Evolutionary conservation across 2,888 invertebrate species (phyloP).

Genomic region (Sminthurinus aureus): DNA sequence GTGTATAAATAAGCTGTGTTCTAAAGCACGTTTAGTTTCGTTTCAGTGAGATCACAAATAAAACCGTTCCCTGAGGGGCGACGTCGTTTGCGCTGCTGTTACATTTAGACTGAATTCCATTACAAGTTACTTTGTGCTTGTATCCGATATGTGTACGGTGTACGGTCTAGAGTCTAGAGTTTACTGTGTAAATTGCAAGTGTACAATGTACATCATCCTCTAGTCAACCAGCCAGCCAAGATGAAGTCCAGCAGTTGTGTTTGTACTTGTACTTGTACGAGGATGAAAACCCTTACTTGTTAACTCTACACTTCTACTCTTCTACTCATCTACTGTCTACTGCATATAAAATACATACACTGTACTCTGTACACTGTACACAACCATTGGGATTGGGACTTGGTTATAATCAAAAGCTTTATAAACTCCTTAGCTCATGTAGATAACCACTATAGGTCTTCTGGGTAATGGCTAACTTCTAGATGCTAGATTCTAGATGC

Average conservation of each 20-base stretch:
- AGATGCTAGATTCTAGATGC: too few species aligned
- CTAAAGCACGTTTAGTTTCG: conserved; percentile 31
- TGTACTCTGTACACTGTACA: not conserved
- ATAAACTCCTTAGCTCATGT: conserved; percentile 6
- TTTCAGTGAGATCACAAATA: conserved; percentile 37
- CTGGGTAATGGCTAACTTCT: not conserved
- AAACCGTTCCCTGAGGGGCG: conserved; percentile 28
- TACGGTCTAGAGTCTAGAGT: not conserved
- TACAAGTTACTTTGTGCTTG: conserved; percentile 44
- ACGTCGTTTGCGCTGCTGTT: conserved; percentile 43
- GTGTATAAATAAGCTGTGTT: conserved; percentile 1
- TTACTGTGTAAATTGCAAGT: too few species aligned
- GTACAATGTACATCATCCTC: too few species aligned
- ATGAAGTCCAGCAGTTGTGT: not conserved
- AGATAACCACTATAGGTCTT: conserved; percentile 1
- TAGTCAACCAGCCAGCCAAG: conserved; percentile 8
- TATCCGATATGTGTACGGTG: conserved; percentile 22
- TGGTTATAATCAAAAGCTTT: not conserved
- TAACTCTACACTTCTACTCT: too few species aligned
- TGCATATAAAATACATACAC: too few species aligned
- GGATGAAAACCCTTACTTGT: not conserved
- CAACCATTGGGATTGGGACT: conserved; percentile 4
- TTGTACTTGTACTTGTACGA: not conserved
- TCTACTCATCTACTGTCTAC: too few species aligned
- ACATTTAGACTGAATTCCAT: conserved; percentile 48